Percentiles rank a stretch among this genome's conserved stretches.
Evolutionary conservation across 2,113 vertebrate genomes (phyloP).

Genomic region (Sorex araneus): DNA sequence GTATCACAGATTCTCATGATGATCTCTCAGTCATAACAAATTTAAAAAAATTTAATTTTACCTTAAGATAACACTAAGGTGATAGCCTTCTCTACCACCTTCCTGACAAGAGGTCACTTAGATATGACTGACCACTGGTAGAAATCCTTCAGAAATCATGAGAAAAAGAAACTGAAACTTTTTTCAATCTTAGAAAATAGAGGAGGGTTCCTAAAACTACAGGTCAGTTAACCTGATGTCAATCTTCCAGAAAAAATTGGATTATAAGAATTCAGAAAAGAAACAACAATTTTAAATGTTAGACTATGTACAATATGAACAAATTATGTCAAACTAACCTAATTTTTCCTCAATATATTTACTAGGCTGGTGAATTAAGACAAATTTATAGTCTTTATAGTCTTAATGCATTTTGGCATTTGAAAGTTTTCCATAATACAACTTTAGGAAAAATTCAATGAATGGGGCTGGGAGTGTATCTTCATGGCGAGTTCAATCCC

Average conservation of each 20-base stretch:
- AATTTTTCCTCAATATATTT: not conserved
- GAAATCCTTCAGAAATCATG: slow-evolving; percentile 31
- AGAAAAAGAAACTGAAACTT: slow-evolving; percentile 36
- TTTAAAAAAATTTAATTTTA: slow-evolving; percentile 3
- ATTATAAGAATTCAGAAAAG: not conserved
- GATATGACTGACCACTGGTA: slow-evolving; percentile 3
- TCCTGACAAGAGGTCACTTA: not conserved
- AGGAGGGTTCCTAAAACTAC: slow-evolving; percentile 36
- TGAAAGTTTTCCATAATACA: slow-evolving; percentile 33
- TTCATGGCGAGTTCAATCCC: too few species aligned
- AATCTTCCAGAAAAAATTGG: slow-evolving; percentile 62
- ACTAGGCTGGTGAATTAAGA: slow-evolving; percentile 21
- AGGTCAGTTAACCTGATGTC: not conserved
- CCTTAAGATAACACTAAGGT: not conserved
- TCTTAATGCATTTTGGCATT: slow-evolving; percentile 39
- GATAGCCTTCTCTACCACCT: slow-evolving; percentile 26
- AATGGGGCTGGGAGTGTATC: not conserved
- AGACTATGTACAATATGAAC: not conserved
- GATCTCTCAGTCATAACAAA: not conserved
- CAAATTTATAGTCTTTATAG: slow-evolving; percentile 8
- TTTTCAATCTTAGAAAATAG: slow-evolving; percentile 49
- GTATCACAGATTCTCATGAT: slow-evolving; percentile 48
- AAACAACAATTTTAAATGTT: not conserved
- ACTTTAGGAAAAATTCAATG: slow-evolving; percentile 35
- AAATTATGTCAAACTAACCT: slow-evolving; percentile 11